Base-by-base conservation (phyloP, 2,888 invertebrate species). In the Antitype chi region DNA sequence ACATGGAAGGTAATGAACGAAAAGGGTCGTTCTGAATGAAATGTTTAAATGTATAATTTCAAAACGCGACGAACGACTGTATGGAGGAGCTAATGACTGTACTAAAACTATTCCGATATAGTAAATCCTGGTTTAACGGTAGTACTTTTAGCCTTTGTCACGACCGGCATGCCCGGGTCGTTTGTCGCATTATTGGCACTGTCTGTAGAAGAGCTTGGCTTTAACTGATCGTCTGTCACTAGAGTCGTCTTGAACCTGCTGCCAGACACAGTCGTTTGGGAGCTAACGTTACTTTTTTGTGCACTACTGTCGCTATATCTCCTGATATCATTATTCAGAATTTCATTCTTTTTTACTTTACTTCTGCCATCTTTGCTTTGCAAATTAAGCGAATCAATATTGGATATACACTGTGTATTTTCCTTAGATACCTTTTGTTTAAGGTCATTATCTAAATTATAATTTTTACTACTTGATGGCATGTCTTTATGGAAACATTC, bases 401-500 rank as follows among this genome's bases (percentile, higher is more conserved):
- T 92, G 70, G 91, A 89, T 11, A 91, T 78, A 80, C 84, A 90
- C 32, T 90, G 86, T 1, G 90, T 75, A 73, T 93, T 93, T 32
- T 89, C 90, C 88, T 94, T 96, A 1, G 85, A 75, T 84, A 92
- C 94, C 85, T 95, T 96, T 78, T 91, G 91, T 80, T 90, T 92
- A 3, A 85, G 63, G n/a, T 95, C 94, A 43, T 80, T 88, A 47
- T 95, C 95, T 80, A 93, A 74, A 85, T 96, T 94, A 82, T 91
- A 94, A 86, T 96, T 96, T 89, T 95, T 95, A 84, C 95, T 96
- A 84, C 95, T 96, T 4, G 95, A 94, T 2, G 96, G 95, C 83
- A 96, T 91, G 80, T 96, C 96, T 84, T 96, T 96, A 87, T 93
- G 91, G 80, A 95, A 92, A 76, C 89, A 92, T 75, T 96, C 95